phyloP scores from a whole-genome alignment of 2,888 invertebrate species.

The Dryadula phaetusa region DNA sequence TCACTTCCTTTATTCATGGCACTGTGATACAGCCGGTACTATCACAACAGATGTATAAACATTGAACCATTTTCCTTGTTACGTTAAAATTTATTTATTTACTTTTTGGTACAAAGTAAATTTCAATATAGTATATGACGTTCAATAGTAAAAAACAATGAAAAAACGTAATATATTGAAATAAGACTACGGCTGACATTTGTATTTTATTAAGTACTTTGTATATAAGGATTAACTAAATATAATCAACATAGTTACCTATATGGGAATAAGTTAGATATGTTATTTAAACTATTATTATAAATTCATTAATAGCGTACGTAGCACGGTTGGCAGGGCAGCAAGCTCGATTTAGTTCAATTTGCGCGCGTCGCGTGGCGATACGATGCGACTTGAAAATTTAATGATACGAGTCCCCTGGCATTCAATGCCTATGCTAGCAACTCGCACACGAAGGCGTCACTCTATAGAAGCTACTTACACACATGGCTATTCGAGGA shows the following conservation, averaged over 20 bases:
- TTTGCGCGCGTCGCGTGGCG: conserved; percentile 58
- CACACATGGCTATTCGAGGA: conserved; percentile 22
- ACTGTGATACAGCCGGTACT: conserved; percentile 17
- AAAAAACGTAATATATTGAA: too few relatives aligned
- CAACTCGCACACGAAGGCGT: conserved; percentile 24
- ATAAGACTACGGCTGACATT: too few relatives aligned
- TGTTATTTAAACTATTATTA: conserved; percentile 14
- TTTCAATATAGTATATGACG: background rate
- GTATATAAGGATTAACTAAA: background rate
- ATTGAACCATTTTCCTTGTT: conserved; percentile 10
- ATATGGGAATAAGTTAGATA: conserved; percentile 1
- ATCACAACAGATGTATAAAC: conserved; percentile 16
- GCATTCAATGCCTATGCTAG: conserved; percentile 24
- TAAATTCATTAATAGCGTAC: conserved; percentile 22
- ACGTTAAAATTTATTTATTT: background rate
- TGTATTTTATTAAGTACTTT: background rate
- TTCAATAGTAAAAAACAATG: background rate
- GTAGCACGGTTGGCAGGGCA: conserved; percentile 24
- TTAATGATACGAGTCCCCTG: conserved; percentile 54
- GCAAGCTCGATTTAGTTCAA: conserved; percentile 59
- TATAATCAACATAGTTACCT: background rate
- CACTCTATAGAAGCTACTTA: conserved; percentile 18
- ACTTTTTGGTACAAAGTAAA: background rate
- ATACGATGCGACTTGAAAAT: conserved; percentile 60
- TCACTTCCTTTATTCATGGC: conserved; percentile 28